phyloP scores from a whole-genome alignment of 2,797 vertebrate species.

The Lutjanus campechanus region DNA sequence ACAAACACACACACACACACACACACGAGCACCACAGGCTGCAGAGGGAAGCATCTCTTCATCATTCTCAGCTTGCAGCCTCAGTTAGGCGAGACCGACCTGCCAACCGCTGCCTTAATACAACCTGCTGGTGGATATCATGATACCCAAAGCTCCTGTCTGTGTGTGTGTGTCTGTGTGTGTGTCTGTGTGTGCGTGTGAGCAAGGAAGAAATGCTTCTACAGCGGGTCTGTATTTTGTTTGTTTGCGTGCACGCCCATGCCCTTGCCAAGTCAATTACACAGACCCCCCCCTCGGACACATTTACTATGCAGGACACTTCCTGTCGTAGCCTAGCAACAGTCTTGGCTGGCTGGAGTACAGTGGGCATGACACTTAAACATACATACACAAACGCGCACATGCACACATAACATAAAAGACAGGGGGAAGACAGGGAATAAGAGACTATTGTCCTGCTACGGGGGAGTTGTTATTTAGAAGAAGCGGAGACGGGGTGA shows the following conservation, averaged over 20 bases:
- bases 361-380: constrained; percentile 65
- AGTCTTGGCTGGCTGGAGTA: constrained; percentile 62
- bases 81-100: constrained; percentile 40
- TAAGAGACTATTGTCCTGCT: constrained; percentile 54
- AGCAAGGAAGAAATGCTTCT: constrained; percentile 5
- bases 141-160: constrained; percentile 19
- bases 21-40: constrained; percentile 5
- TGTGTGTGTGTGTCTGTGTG: constrained; percentile 3
- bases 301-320: constrained; percentile 83
- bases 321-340: constrained; percentile 86
- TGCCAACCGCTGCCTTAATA: constrained; percentile 33
- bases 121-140: constrained; percentile 46
- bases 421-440: not conserved
- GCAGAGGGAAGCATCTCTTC: constrained; percentile 52
- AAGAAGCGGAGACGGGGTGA: constrained; percentile 2
- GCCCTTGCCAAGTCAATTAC: constrained; percentile 76
- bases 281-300: constrained; percentile 60
- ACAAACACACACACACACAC: constrained; percentile 20
- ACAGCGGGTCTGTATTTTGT: constrained; percentile 29
- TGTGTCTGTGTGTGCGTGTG: not conserved
- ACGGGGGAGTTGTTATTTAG: constrained; percentile 32
- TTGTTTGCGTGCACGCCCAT: constrained; percentile 48
- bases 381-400: constrained; percentile 23
- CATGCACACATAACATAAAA: constrained; percentile 16
- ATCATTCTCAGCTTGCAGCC: constrained; percentile 49